Percentiles rank a stretch among this genome's conserved stretches.
Conservation (phyloP, 2,888 invertebrate genomes). For the Dromius quadrimaculatus region DNA sequence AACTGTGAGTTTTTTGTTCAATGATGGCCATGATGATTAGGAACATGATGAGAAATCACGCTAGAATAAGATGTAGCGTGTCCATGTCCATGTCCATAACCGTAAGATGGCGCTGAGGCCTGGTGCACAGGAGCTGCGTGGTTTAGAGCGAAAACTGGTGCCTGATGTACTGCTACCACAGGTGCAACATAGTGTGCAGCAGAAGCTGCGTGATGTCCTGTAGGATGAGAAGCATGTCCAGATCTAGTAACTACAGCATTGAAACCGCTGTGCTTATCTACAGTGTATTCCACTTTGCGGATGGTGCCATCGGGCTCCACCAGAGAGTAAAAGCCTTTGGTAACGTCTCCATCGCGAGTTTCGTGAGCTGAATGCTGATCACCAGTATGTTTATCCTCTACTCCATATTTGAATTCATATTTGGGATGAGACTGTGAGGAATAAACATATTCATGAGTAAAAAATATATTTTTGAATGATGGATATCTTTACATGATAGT, state of each 20-base stretch:
- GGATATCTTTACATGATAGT: conserved; percentile 25
- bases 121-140: background rate
- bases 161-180: background rate
- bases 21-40: conserved; percentile 13
- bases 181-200: background rate
- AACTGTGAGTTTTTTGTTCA: background rate
- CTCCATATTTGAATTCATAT: conserved; percentile 33
- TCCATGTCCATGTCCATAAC: conserved; percentile 23
- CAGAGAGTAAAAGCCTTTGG: conserved; percentile 21
- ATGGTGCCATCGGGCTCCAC: conserved; percentile 27
- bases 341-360: conserved; percentile 23
- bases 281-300: conserved; percentile 21
- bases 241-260: conserved; percentile 18
- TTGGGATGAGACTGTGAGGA: conserved; percentile 14
- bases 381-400: conserved; percentile 23
- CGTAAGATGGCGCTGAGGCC: background rate
- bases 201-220: conserved; percentile 4
- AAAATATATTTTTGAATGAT: too few relatives aligned
- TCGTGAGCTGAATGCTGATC: background rate
- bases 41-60: background rate
- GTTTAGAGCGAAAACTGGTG: background rate
- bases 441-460: too few relatives aligned
- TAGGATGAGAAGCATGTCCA: conserved; percentile 14
- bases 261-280: conserved; percentile 19
- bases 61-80: conserved; percentile 17